Evolutionary conservation across 2,888 invertebrate species (phyloP).

Genomic region (Andricus curvator): DNA sequence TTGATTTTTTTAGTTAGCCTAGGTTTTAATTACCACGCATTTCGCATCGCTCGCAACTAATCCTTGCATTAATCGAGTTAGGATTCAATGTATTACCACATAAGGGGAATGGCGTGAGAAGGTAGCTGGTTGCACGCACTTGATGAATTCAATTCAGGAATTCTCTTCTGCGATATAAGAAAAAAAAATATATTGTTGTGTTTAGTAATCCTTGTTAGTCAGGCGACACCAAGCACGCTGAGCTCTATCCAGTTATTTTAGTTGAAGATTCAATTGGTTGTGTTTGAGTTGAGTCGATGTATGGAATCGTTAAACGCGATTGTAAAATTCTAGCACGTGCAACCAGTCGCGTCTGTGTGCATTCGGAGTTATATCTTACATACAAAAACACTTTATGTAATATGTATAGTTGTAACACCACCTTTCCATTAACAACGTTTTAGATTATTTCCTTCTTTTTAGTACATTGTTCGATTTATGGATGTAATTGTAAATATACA

Average conservation of each 20-base stretch:
- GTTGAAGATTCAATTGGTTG: neutral
- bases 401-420: constrained; percentile 57
- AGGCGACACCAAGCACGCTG: constrained; percentile 12
- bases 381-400: constrained; percentile 38
- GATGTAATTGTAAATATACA: constrained; percentile 45
- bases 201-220: constrained; percentile 27
- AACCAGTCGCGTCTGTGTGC: constrained; percentile 40
- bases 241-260: constrained; percentile 13
- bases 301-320: constrained; percentile 19
- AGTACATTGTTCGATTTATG: constrained; percentile 31
- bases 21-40: constrained; percentile 36
- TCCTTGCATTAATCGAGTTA: constrained; percentile 27
- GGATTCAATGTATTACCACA: constrained; percentile 26
- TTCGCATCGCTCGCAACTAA: constrained; percentile 23
- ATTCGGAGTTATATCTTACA: constrained; percentile 18
- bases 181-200: constrained; percentile 15
- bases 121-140: constrained; percentile 29
- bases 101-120: constrained; percentile 15
- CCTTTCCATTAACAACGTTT: constrained; percentile 64
- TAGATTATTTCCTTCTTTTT: constrained; percentile 56
- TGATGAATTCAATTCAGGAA: constrained; percentile 16
- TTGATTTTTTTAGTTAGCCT: constrained; percentile 23
- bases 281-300: neutral
- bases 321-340: constrained; percentile 32
- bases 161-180: constrained; percentile 9